Conservation (phyloP, 2,797 vertebrate species). For the Siniperca undulata region DNA sequence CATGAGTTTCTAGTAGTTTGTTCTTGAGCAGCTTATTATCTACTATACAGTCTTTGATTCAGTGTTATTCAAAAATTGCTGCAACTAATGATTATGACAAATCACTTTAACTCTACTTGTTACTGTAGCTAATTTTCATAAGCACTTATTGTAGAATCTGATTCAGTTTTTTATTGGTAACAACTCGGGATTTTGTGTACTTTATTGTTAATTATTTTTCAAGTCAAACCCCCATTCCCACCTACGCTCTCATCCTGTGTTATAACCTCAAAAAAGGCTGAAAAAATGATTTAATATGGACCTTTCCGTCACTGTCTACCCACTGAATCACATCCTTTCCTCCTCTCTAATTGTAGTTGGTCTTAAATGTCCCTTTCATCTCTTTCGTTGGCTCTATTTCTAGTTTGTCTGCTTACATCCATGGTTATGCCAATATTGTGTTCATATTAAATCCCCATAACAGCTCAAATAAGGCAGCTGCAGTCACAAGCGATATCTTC, state of each 20-base stretch:
- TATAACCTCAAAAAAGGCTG: not conserved
- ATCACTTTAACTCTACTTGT: not conserved
- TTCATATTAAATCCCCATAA: slow-evolving; percentile 23
- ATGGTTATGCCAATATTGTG: not conserved
- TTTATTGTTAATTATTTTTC: not conserved
- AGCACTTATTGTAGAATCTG: not conserved
- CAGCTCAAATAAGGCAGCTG: slow-evolving; percentile 24
- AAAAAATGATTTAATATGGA: not conserved
- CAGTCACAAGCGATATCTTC: slow-evolving; percentile 28
- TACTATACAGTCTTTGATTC: not conserved
- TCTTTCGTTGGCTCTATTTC: not conserved
- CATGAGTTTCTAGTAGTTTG: not conserved
- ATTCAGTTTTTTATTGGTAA: not conserved
- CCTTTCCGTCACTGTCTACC: slow-evolving; percentile 6
- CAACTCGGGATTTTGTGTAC: not conserved
- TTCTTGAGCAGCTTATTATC: no score
- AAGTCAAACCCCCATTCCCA: not conserved
- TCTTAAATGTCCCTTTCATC: slow-evolving; percentile 32
- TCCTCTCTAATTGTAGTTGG: not conserved
- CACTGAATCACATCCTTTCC: slow-evolving; percentile 3
- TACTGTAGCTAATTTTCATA: not conserved
- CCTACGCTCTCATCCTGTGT: not conserved
- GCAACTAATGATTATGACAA: no score
- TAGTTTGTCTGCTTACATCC: not conserved
- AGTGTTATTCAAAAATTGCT: not conserved